Conservation (phyloP, 1,140 invertebrate genomes). For the Andricus grossulariae region DNA sequence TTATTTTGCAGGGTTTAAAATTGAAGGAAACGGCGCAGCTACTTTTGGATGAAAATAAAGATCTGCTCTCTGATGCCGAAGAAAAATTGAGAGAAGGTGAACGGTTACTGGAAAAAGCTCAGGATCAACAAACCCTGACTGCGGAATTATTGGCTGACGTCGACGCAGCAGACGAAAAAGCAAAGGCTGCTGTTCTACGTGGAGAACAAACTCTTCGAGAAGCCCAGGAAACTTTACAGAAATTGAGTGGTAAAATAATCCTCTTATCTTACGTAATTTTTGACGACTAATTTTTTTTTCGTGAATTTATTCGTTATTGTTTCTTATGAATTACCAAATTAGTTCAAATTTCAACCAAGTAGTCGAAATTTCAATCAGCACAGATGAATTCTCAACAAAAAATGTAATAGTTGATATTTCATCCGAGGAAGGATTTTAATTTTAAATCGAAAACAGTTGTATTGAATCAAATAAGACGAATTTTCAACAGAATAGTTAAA, state of each 20-base stretch:
- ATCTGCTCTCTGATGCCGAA: conserved; percentile 79
- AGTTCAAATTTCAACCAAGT: no score
- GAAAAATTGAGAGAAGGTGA: conserved; percentile 76
- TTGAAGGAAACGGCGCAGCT: conserved; percentile 82
- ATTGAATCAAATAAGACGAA: no score
- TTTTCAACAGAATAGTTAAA: no score
- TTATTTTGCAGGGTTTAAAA: conserved; percentile 73
- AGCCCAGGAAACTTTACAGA: conserved; percentile 90
- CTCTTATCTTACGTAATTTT: not conserved
- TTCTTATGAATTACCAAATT: no score
- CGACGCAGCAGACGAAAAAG: conserved; percentile 83
- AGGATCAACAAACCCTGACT: conserved; percentile 79
- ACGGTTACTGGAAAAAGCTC: conserved; percentile 75
- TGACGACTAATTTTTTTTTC: no score
- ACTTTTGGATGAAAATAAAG: conserved; percentile 79
- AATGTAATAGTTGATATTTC: no score
- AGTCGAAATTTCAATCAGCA: no score
- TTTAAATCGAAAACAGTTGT: no score
- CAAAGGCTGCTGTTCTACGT: conserved; percentile 87
- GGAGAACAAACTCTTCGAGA: conserved; percentile 91
- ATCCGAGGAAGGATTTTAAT: no score
- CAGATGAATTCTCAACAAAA: no score
- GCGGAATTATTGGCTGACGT: conserved; percentile 83
- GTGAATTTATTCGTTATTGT: no score
- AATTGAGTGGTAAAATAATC: conserved; percentile 82